Base-by-base conservation (phyloP, 2,888 invertebrate species). In the Drosophila anomalata region DNA sequence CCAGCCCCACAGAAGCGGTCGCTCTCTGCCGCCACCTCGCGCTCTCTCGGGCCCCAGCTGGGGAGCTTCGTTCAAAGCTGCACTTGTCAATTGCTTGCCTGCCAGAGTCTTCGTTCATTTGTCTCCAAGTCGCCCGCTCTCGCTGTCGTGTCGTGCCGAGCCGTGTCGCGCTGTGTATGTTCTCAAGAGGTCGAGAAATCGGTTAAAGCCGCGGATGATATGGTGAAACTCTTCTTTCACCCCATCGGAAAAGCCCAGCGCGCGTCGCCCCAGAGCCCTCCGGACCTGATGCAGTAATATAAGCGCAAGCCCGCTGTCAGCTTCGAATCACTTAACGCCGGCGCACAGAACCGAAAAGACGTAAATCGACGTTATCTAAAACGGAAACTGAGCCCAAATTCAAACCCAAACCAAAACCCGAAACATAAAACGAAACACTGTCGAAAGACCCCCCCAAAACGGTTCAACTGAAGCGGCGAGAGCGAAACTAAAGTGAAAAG, bases 11-110 rank as follows among this genome's bases (percentile, higher is more conserved):
- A 14, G 14, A 2, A 7, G 11, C 14, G 12, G 39, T 4, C 3
- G 52, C 59, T 58, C 53, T 6, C 39, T 20, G 9, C n/a, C 29
- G 26, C 54, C 29, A 22, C 9, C 7, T n/a, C 39, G 14, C 31
- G 47, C 59, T 14, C 58, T 46, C 52, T 53, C 20, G 24, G 44
- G 54, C 22, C 7, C 26, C 8, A 3, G 31, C 51, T 20, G 61
- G 8, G 36, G 61, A 82, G 81, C 84, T 81, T 63, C 61, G 56
- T 42, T 48, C 69, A 79, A 79, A 84, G 79, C 81, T 79, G 78
- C 79, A 81, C 62, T 79, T 83, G 57, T 61, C 22, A 56, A 75
- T 53, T 70, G 73, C 33, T 70, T 71, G 48, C 39, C 47, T n/a
- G 67, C 57, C 61, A 68, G 59, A 52, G 71, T 72, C 69, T 66